Evolutionary conservation across 2,888 invertebrate genomes (phyloP).

Genomic region (Pogonocherus hispidulus): DNA sequence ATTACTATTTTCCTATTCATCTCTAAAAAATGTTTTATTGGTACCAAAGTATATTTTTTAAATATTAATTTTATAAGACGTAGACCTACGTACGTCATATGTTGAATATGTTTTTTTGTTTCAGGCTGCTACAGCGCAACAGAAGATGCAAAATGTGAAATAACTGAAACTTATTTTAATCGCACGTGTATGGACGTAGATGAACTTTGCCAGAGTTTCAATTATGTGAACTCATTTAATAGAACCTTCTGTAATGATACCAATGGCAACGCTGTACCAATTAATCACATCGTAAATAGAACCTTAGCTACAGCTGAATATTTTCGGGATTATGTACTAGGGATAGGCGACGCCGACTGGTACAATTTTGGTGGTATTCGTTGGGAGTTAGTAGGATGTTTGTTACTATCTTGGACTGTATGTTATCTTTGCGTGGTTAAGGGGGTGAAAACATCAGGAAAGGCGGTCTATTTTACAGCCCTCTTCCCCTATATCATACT

Average conservation of each 20-base stretch:
- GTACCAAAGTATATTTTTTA: too few relatives aligned
- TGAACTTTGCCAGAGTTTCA: constrained; percentile 69
- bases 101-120: too few relatives aligned
- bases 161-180: constrained; percentile 72
- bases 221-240: constrained; percentile 66
- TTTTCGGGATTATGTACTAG: constrained; percentile 82
- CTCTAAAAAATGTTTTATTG: too few relatives aligned
- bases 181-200: constrained; percentile 70
- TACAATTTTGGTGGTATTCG: constrained; percentile 82
- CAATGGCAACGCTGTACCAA: constrained; percentile 54
- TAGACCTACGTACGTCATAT: too few relatives aligned
- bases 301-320: constrained; percentile 70
- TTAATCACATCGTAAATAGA: constrained; percentile 72
- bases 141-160: constrained; percentile 72
- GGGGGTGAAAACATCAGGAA: constrained; percentile 84
- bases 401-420: constrained; percentile 78
- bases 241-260: constrained; percentile 69
- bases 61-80: too few relatives aligned
- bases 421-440: constrained; percentile 79
- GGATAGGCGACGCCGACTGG: constrained; percentile 80
- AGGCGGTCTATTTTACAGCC: constrained; percentile 89
- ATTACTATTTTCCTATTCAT: too few relatives aligned
- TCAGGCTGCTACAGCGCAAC: constrained; percentile 77
- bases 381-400: constrained; percentile 78
- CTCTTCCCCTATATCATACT: constrained; percentile 87